Evolutionary conservation across 2,797 vertebrate genomes (phyloP), one percentile per base, ranked within the genome.

Genomic region (Onychomys leucogaster): DNA sequence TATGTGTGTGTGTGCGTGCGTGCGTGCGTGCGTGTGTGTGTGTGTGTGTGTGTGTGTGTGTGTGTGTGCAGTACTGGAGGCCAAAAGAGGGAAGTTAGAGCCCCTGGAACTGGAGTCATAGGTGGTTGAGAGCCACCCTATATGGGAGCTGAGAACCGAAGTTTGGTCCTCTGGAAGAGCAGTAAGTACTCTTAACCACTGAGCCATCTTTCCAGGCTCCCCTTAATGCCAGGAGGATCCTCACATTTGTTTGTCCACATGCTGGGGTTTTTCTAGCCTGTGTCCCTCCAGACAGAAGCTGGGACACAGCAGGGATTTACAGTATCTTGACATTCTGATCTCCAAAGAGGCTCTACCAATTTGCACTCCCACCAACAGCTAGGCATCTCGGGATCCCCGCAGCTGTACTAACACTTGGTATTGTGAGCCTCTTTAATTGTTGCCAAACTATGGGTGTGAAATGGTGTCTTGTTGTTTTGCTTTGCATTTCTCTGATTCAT

Each of bases 381-480:
- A 61, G 6, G 71, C n/a, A 37, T 49, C 86, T 37, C 3, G 11
- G 67, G 61, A 52, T 96, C 90, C 71, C 65, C 90, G 88, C 95
- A 97, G 96, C 95, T 96, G 92, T 92, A 86, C 32, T 94, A 76
- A 96, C 97, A 97, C 97, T 87, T 14, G n/a, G 73, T 87, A 86
- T 86, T 63, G 90, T 90, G 90, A 89, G 94, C 94, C 93, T 76
- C 75, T 93, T 75, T 94, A 94, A 96, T 91, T 87, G 97, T 61
- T 76, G 89, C 94, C 92, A 90, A 91, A 92, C 85, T 52, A 94
- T 7, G 82, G 63, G 94, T 97, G 97, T 92, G 95, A 97, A 97
- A 76, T 23, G 57, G 73, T 27, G 59, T 29, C 88, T 89, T 92
- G 19, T 67, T 84, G 94, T 63, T 96, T 84, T 87, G 81, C 90